Evolutionary conservation across 2,888 invertebrate species (phyloP), one percentile per base, ranked within the genome.

Genomic region (Neoascia interrupta): DNA sequence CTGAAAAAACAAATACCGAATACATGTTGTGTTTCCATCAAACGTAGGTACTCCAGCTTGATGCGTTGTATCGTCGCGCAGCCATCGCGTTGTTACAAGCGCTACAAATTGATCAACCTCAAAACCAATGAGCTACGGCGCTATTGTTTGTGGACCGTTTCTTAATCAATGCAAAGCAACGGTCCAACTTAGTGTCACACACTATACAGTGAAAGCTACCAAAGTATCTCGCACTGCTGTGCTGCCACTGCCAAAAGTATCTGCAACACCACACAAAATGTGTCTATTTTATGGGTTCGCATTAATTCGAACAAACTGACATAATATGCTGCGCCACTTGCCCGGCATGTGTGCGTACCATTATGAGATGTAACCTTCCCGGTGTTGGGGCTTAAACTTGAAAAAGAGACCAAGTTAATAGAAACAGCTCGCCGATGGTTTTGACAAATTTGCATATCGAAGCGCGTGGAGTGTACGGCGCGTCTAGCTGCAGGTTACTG

Each of bases 121-220:
- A 60, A n/a, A n/a, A n/a, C n/a, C n/a, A n/a, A 37, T 28, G 45
- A 34, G 39, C 51, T 31, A 28, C 26, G 19, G 21, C 36, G 11
- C 19, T 47, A 43, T 60, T 47, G 37, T 36, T 28, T 41, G 72
- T 70, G 58, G 76, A 66, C 64, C 64, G 49, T 72, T 76, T 76
- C 70, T 64, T 47, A 76, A 72, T 60, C 72, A 60, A 36, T 54
- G 58, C 53, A 64, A 49, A 68, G 37, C 54, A 36, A 15, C 31
- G 18, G 21, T 28, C 13, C 13, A 18, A 11, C 13, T 45, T 15
- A 26, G 19, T 54, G 34, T 51, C 45, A 64, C 53, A 74, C 16
- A n/a, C n/a, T n/a, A n/a, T n/a, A 58, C 58, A 54, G 15, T n/a
- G 28, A 49, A 31, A 75, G 47, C 26, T 28, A 49, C 11, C 19